Conservation (phyloP, 2,113 vertebrate species). For the Bubalus kerabau region DNA sequence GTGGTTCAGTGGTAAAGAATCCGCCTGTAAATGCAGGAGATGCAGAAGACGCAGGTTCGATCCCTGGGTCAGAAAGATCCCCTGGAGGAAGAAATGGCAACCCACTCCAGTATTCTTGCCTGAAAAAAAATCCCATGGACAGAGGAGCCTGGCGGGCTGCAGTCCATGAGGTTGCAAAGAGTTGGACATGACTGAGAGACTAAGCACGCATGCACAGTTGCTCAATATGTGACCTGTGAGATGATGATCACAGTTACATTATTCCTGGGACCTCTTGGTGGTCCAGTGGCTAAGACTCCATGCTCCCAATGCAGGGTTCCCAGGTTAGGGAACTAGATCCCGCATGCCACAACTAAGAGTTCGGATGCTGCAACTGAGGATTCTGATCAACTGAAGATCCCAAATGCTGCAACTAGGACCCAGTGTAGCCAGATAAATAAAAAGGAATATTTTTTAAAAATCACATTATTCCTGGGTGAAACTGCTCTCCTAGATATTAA, state of each 20-base stretch:
- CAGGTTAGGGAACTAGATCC: background rate
- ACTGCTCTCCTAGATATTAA: background rate
- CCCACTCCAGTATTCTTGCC: background rate
- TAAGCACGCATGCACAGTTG: background rate
- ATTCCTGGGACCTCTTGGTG: background rate
- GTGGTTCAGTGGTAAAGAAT: background rate
- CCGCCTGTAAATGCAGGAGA: background rate
- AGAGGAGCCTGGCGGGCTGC: background rate
- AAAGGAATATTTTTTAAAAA: background rate
- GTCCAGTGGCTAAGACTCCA: background rate
- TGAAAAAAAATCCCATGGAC: background rate
- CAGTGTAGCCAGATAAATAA: background rate
- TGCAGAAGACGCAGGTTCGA: background rate
- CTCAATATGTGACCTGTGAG: background rate
- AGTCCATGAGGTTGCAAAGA: background rate
- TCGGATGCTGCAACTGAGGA: background rate
- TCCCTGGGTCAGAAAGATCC: background rate
- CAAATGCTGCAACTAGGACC: background rate
- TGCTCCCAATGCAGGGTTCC: rapidly evolving
- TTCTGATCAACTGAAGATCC: background rate
- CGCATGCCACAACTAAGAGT: rapidly evolving
- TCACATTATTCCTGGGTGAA: background rate
- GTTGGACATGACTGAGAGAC: background rate
- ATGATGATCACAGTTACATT: background rate
- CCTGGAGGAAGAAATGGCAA: background rate